Evolutionary conservation across 1,140 invertebrate species (phyloP).

Genomic region (Achatina immaculata): DNA sequence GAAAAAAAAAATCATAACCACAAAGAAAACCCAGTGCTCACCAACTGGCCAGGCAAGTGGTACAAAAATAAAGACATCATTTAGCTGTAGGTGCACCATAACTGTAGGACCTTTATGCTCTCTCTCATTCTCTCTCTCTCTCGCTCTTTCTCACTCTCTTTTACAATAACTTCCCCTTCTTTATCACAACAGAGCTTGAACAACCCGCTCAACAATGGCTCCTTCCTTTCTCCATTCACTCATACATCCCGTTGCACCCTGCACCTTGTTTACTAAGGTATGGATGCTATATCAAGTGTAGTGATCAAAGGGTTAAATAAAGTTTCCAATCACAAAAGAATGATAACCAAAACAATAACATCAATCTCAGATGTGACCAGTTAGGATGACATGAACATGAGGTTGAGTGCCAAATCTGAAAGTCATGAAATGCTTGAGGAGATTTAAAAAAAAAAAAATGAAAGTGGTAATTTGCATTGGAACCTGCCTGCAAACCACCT

Average conservation of each 20-base stretch:
- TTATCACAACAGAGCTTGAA: background rate
- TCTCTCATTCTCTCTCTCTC: background rate
- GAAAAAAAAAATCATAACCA: background rate
- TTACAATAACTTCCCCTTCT: background rate
- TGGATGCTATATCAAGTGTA: background rate
- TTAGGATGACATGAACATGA: background rate
- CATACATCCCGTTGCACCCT: background rate
- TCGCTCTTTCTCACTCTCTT: background rate
- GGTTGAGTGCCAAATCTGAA: background rate
- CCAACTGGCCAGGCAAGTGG: background rate
- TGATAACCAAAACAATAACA: background rate
- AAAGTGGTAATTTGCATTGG: background rate
- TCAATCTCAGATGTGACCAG: background rate
- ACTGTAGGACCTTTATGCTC: conserved; percentile 7
- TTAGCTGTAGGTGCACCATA: conserved; percentile 41
- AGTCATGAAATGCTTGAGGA: background rate
- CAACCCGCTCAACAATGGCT: background rate
- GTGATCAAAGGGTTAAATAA: background rate
- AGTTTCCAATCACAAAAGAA: background rate
- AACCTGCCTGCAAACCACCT: background rate
- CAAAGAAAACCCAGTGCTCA: background rate
- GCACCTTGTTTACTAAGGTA: background rate
- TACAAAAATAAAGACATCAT: conserved; percentile 34
- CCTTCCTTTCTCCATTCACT: background rate
- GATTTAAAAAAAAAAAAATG: too few relatives aligned